phyloP scores from a whole-genome alignment of 2,888 invertebrate species.

The Halocaridina rubra region DNA sequence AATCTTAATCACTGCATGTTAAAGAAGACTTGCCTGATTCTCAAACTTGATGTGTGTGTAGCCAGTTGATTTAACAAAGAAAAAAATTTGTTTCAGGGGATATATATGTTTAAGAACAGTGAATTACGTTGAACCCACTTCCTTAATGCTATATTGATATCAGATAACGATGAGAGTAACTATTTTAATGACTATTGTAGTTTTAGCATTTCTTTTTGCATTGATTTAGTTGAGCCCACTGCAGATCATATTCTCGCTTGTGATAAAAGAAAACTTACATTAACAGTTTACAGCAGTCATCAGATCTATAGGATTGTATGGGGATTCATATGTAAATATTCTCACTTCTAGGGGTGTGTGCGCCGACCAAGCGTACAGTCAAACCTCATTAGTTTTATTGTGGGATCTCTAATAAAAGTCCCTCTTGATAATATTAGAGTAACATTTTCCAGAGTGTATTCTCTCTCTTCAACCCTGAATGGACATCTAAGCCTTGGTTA shows the following conservation, averaged over 20 bases:
- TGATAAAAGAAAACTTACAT: background rate
- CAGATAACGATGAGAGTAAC: background rate
- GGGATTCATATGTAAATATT: slow-evolving; percentile 38
- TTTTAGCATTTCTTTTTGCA: background rate
- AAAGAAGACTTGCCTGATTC: background rate
- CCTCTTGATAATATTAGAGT: background rate
- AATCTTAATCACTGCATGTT: no score
- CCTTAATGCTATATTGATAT: background rate
- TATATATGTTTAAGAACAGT: background rate
- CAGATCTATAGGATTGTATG: background rate
- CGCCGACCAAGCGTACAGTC: slow-evolving; percentile 39
- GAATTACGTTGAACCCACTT: background rate
- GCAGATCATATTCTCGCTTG: background rate
- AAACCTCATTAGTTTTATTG: slow-evolving; percentile 14
- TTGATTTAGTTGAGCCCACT: background rate
- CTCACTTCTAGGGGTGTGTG: slow-evolving; percentile 15
- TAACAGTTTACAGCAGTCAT: background rate
- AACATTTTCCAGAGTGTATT: no score
- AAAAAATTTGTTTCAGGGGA: background rate
- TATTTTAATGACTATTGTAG: background rate
- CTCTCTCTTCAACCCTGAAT: no score
- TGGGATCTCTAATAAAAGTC: background rate
- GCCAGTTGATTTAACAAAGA: background rate
- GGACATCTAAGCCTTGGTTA: no score
- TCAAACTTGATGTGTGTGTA: no score